These are phyloP conservation scores for Dione juno DNA, from an alignment of 2,888 invertebrate species.

Conservation along the genomic window DNA sequence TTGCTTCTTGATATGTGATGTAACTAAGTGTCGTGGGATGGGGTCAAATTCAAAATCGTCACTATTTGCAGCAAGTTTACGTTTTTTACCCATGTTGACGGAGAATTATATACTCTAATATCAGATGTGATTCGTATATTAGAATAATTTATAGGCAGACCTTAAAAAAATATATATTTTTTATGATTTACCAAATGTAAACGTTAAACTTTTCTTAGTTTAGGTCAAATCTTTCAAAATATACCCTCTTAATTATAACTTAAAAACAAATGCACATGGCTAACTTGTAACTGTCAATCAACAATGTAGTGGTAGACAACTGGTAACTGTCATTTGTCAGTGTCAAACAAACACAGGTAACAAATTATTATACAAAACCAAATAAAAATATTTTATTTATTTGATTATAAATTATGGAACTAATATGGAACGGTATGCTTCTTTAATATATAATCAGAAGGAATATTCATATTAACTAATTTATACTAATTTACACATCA, in stretches of 20 bases:
- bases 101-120: not conserved
- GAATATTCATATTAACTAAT: no score
- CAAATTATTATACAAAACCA: no score
- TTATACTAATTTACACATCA: no score
- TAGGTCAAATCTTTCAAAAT: not conserved
- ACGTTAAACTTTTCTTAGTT: not conserved
- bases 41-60: constrained; percentile 91
- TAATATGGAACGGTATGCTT: no score
- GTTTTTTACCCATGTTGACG: constrained; percentile 73
- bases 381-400: no score
- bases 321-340: no score
- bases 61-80: constrained; percentile 76
- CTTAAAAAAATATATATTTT: not conserved
- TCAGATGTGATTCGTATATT: not conserved
- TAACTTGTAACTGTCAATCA: not conserved
- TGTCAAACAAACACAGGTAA: no score
- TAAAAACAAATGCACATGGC: constrained; percentile 9
- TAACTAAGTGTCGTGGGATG: constrained; percentile 89
- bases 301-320: not conserved
- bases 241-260: not conserved
- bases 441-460: no score
- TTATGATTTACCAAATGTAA: not conserved
- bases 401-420: no score
- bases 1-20: constrained; percentile 90
- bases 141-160: not conserved